Evolutionary conservation across 2,888 invertebrate species (phyloP).

Genomic region (Drosophila neotestacea): DNA sequence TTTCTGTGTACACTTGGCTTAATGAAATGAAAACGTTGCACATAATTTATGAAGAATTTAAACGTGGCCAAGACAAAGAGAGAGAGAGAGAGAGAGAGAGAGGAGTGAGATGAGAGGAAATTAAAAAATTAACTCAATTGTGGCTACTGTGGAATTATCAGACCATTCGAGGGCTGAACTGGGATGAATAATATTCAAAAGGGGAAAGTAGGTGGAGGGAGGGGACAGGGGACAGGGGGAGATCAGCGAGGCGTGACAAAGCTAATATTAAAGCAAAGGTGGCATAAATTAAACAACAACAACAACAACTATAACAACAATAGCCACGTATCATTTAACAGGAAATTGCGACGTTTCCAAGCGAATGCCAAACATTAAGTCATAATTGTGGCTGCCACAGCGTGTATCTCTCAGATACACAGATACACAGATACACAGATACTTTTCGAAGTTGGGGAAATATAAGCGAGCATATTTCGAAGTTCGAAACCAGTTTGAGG

Average conservation of each 20-base stretch:
- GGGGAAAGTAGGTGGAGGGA: too few relatives aligned
- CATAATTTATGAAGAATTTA: slow-evolving; percentile 69
- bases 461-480: slow-evolving; percentile 45
- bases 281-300: slow-evolving; percentile 74
- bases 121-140: slow-evolving; percentile 67
- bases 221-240: slow-evolving; percentile 11
- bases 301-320: slow-evolving; percentile 3
- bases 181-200: background rate
- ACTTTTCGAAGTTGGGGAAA: slow-evolving; percentile 73
- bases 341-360: slow-evolving; percentile 70
- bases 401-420: slow-evolving; percentile 61
- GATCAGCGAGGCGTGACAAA: slow-evolving; percentile 71
- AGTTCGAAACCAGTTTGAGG: slow-evolving; percentile 68
- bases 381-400: slow-evolving; percentile 62
- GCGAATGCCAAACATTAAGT: slow-evolving; percentile 75
- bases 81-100: background rate
- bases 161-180: slow-evolving; percentile 50
- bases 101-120: slow-evolving; percentile 29
- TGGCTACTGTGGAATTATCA: slow-evolving; percentile 68
- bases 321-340: slow-evolving; percentile 75
- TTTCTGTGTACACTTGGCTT: slow-evolving; percentile 26
- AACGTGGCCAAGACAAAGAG: background rate
- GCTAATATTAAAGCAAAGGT: slow-evolving; percentile 78
- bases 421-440: slow-evolving; percentile 45
- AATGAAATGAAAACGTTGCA: slow-evolving; percentile 77